Percentiles rank a stretch among this genome's conserved stretches.
Evolutionary conservation across 23 tunicate species (phyloP).

Genomic region (Botrylloides violaceus): DNA sequence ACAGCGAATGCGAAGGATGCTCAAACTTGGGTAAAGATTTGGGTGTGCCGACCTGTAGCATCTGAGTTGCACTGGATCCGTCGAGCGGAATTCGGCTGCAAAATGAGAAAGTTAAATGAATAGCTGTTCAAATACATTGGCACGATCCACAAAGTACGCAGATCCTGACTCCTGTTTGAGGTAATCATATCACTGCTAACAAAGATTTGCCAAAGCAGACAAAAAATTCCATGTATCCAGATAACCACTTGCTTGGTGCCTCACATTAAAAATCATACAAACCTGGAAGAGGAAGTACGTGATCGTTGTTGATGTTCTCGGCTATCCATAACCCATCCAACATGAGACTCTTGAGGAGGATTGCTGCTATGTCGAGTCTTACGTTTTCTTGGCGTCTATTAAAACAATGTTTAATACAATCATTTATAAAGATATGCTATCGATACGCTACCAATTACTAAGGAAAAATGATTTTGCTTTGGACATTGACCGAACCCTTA

Average conservation of each 20-base stretch:
- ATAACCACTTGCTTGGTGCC: too few species aligned
- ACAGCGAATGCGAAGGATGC: constrained; percentile 71
- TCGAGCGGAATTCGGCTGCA: neutral
- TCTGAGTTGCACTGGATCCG: neutral
- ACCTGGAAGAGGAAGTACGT: constrained; percentile 78
- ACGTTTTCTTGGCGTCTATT: constrained; percentile 84
- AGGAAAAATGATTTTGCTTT: too few species aligned
- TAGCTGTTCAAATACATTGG: neutral
- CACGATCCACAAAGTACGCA: neutral
- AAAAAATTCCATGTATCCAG: too few species aligned
- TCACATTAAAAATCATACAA: too few species aligned
- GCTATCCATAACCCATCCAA: constrained; percentile 88
- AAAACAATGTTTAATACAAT: constrained; percentile 3
- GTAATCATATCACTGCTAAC: too few species aligned
- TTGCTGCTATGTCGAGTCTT: constrained; percentile 90
- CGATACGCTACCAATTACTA: too few species aligned
- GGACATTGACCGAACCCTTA: too few species aligned
- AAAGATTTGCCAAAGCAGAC: too few species aligned
- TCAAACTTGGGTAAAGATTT: constrained; percentile 27
- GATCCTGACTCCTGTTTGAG: too few species aligned
- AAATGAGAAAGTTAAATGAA: neutral
- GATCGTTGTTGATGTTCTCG: constrained; percentile 72
- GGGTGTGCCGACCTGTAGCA: constrained; percentile 2
- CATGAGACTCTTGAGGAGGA: constrained; percentile 80
- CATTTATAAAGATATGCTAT: too few species aligned